Evolutionary conservation across 1,140 invertebrate species (phyloP).

Genomic region (Drosophila repleta): DNA sequence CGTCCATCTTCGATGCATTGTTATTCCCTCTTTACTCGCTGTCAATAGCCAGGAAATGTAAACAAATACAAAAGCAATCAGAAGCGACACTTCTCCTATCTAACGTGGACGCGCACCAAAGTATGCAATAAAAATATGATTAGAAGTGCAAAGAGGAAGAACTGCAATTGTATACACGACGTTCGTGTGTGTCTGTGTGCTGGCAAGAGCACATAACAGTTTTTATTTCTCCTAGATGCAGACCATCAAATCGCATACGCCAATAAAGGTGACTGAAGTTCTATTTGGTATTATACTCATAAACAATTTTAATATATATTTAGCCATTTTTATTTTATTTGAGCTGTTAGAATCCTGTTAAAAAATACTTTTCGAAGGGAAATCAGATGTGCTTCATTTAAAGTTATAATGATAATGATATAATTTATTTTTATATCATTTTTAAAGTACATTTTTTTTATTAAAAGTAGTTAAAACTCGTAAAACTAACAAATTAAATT

Average conservation of each 20-base stretch:
- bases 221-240: too few species aligned
- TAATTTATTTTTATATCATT: too few species aligned
- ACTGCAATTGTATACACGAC: constrained; percentile 27
- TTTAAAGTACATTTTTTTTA: too few species aligned
- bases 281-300: background rate
- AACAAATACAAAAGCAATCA: constrained; percentile 80
- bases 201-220: background rate
- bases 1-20: constrained; percentile 25
- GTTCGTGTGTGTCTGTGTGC: background rate
- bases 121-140: constrained; percentile 77
- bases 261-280: too few species aligned
- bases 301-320: background rate
- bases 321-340: too few species aligned
- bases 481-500: too few species aligned
- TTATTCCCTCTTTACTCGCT: constrained; percentile 47
- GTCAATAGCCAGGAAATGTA: constrained; percentile 75
- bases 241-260: too few species aligned
- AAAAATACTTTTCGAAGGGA: too few species aligned
- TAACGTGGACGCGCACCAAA: constrained; percentile 66
- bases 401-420: too few species aligned
- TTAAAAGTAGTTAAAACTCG: too few species aligned
- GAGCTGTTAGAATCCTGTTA: too few species aligned
- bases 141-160: constrained; percentile 48
- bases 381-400: too few species aligned
- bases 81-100: constrained; percentile 68